Percentiles rank a stretch among this genome's conserved stretches.
Evolutionary conservation across 1,140 invertebrate genomes (phyloP).

Genomic region (Apolygus lucorum): DNA sequence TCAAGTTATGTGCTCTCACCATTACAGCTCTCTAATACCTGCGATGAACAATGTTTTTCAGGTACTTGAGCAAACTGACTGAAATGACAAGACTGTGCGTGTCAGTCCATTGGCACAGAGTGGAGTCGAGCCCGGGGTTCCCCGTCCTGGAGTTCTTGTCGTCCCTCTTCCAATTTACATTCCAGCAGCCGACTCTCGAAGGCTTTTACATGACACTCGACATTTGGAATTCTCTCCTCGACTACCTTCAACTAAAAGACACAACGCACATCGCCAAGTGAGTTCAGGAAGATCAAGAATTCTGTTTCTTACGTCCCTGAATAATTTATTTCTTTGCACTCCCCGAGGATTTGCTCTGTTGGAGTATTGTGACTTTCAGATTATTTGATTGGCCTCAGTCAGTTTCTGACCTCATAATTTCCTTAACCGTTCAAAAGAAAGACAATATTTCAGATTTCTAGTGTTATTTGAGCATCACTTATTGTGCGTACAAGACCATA

Average conservation of each 20-base stretch:
- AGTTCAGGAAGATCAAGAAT: too few species aligned
- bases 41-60: conserved; percentile 44
- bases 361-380: too few species aligned
- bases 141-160: conserved; percentile 70
- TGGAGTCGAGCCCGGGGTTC: conserved; percentile 69
- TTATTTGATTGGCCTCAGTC: too few species aligned
- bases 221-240: conserved; percentile 74
- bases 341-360: too few species aligned
- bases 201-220: conserved; percentile 73
- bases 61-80: conserved; percentile 82
- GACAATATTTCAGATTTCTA: too few species aligned
- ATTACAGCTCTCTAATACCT: not conserved
- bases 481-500: too few species aligned
- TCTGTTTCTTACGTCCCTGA: too few species aligned
- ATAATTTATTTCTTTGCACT: too few species aligned
- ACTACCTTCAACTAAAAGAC: conserved; percentile 46
- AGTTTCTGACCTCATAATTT: too few species aligned
- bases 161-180: conserved; percentile 71
- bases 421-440: too few species aligned
- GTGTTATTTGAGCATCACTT: too few species aligned
- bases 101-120: conserved; percentile 72
- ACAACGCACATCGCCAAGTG: conserved; percentile 30
- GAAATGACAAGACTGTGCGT: conserved; percentile 81
- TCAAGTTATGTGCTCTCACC: not conserved
- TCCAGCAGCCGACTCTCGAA: conserved; percentile 62